Evolutionary conservation across 2,113 vertebrate genomes (phyloP), one percentile per base, ranked within the genome.

Genomic region (Mionectes macconnelli): DNA sequence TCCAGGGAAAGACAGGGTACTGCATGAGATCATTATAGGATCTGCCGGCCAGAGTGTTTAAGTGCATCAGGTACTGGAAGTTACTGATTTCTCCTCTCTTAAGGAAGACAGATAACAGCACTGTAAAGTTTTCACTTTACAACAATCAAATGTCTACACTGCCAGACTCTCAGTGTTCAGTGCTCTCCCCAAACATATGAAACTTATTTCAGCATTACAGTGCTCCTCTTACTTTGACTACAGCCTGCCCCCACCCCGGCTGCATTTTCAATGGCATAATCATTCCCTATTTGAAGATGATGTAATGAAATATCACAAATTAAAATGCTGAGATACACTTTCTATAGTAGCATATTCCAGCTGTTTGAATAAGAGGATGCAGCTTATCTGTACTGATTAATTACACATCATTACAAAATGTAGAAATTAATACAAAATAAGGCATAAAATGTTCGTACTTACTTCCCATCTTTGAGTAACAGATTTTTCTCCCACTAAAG

Each of bases 11-110:
- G 84, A 99, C 99, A 2, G 99, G 99, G 84, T 99, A 99, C 97
- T 99, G 99, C 99, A 99, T 99, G 86, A 99, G 98, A 88, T 99
- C 99, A 11, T 99, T 99, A 89, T 99, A 99, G 24, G 99, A 99
- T 86, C 99, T 98, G 45, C 99, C 99, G 0, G 99, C 99, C 98
- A 99, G 89, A 2, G 99, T 99, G 98, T 99, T 99, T 77, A 99
- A 98, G 94, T 99, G 99, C 99, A 99, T 99, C 97, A 99, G 96
- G 93, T 99, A 99, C 98, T 99, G 99, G 98, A 99, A 99, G 96
- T 99, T 99, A 97, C 99, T 99, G 98, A 99, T 99, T 97, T 99
- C 99, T 87, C 99, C 99, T 98, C 99, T 98, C 99, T 99, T 95
- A 91, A 78, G 24, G 93, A 96, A 98, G 60, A 98, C 24, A 96